phyloP scores from a whole-genome alignment of 2,888 invertebrate species.

The Drosophila anceps region DNA sequence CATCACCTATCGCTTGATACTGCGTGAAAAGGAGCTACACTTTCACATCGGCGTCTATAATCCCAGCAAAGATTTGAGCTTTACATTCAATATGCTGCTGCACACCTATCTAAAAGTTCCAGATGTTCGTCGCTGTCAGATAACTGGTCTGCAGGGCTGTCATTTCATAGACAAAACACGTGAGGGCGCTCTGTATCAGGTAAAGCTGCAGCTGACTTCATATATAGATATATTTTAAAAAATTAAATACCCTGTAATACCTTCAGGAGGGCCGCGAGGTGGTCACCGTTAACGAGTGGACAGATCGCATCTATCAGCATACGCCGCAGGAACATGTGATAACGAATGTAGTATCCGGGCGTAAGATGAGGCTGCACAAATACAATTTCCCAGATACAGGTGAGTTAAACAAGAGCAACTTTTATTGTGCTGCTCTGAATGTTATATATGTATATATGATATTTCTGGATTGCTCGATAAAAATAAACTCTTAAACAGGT shows the following conservation, averaged over 20 bases:
- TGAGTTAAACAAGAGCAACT: conserved; percentile 76
- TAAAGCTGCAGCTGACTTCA: neutral
- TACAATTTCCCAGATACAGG: conserved; percentile 97
- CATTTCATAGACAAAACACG: conserved; percentile 96
- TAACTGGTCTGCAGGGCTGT: conserved; percentile 96
- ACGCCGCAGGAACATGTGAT: conserved; percentile 97
- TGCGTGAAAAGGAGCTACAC: conserved; percentile 96
- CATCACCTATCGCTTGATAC: conserved; percentile 95
- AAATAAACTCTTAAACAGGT: too few relatives aligned
- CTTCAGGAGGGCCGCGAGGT: conserved; percentile 92
- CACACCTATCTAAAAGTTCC: conserved; percentile 99
- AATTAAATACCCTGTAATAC: too few relatives aligned
- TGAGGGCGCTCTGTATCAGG: conserved; percentile 92
- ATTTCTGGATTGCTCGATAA: neutral
- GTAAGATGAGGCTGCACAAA: conserved; percentile 96
- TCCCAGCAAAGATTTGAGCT: conserved; percentile 95
- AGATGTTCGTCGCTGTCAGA: conserved; percentile 95
- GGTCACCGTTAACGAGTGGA: conserved; percentile 96
- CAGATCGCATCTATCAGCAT: conserved; percentile 96
- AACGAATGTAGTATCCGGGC: conserved; percentile 95
- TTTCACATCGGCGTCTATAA: conserved; percentile 97
- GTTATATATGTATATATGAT: neutral
- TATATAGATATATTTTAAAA: neutral
- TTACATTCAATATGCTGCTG: conserved; percentile 95
- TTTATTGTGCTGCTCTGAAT: neutral